A percentile compares a stretch with the other conserved stretches of the same genome.
These are phyloP conservation scores for Lasioglossum baleicum DNA, from an alignment of 1,140 invertebrate species.

Conservation along the genomic window DNA sequence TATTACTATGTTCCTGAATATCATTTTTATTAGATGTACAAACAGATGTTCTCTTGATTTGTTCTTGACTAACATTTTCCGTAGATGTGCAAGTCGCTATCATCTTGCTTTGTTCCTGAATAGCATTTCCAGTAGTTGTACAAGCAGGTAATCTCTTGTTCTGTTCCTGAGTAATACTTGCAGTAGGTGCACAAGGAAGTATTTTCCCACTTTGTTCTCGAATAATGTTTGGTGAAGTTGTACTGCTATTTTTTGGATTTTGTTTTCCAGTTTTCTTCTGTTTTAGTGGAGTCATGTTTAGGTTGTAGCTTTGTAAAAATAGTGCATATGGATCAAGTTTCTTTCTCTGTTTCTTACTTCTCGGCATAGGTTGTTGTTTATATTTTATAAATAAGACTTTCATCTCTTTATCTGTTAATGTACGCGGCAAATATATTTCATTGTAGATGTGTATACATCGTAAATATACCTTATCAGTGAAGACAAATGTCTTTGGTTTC, in stretches of 20 bases:
- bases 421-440: conserved; percentile 55
- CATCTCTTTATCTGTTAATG: neutral
- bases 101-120: neutral
- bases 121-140: neutral
- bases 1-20: neutral
- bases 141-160: neutral
- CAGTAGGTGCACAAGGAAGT: no score
- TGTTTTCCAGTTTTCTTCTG: neutral
- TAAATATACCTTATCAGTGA: conserved; percentile 23
- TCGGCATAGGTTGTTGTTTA: neutral
- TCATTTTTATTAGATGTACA: neutral
- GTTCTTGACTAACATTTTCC: neutral
- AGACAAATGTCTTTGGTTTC: no score
- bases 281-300: neutral
- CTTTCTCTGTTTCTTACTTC: neutral
- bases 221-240: neutral
- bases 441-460: conserved; percentile 48
- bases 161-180: neutral
- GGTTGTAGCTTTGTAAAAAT: neutral
- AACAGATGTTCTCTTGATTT: neutral
- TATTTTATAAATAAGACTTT: neutral
- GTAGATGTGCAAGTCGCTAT: no score
- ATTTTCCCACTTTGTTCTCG: neutral
- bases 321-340: neutral
- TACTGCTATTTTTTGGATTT: neutral